Conservation (phyloP, 2,888 invertebrate genomes). For the Geotrupes spiniger region DNA sequence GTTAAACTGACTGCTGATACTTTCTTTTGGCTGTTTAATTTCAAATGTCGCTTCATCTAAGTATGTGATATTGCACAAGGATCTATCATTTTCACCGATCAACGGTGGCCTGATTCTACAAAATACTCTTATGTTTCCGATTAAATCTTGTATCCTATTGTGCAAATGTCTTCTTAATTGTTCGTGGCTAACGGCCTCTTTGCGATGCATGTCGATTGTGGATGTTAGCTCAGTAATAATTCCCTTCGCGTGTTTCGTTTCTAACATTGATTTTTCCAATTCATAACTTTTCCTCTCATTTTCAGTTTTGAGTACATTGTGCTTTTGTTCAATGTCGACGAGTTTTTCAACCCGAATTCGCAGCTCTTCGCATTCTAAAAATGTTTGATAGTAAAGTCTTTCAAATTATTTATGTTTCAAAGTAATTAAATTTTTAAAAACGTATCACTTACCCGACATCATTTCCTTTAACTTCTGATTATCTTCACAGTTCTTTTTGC, state of each 20-base stretch:
- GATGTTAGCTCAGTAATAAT: neutral
- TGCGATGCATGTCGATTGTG: constrained; percentile 15
- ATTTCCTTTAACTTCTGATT: too few species aligned
- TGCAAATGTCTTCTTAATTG: constrained; percentile 56
- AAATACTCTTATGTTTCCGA: constrained; percentile 77
- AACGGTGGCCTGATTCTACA: constrained; percentile 73
- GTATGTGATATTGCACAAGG: constrained; percentile 57
- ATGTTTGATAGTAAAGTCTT: too few species aligned
- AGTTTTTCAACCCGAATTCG: neutral
- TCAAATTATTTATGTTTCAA: neutral
- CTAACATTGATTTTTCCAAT: neutral
- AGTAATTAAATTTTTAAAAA: neutral
- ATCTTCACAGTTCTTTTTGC: too few species aligned
- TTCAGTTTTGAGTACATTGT: neutral
- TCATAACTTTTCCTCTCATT: neutral
- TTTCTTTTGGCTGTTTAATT: constrained; percentile 54
- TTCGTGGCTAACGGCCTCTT: constrained; percentile 27
- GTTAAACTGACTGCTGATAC: constrained; percentile 56
- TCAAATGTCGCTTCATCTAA: constrained; percentile 61
- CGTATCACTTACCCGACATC: constrained; percentile 3
- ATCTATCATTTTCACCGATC: constrained; percentile 56
- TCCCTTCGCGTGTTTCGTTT: neutral
- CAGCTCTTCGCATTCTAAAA: too few species aligned
- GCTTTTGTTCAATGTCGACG: neutral
- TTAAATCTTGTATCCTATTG: constrained; percentile 72